A percentile compares a stretch with the other conserved stretches of the same genome.
Conservation (phyloP, 1,140 invertebrate species). For the Subanguina moxae region DNA sequence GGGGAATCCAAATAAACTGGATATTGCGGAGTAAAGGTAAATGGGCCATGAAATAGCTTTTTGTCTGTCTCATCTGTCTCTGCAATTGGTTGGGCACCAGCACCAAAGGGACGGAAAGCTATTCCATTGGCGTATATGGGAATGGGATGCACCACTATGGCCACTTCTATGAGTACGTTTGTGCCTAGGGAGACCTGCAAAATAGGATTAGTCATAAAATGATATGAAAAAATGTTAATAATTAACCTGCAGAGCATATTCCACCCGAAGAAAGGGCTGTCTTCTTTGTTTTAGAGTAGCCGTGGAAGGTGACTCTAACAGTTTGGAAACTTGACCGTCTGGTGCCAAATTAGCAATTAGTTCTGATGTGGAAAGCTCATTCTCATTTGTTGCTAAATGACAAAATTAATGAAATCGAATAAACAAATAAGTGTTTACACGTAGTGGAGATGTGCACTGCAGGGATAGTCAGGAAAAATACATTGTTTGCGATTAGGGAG, state of each 20-base stretch:
- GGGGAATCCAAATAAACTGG: constrained; percentile 14
- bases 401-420: background rate
- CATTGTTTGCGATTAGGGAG: background rate
- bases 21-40: constrained; percentile 30
- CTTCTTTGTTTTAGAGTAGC: constrained; percentile 23
- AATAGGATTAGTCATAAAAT: background rate
- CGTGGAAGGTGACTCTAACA: constrained; percentile 33
- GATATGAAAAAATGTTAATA: background rate
- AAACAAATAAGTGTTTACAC: background rate
- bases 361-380: constrained; percentile 5
- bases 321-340: constrained; percentile 19
- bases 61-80: constrained; percentile 30
- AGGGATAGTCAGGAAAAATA: constrained; percentile 16
- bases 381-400: background rate
- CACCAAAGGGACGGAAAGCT: constrained; percentile 30
- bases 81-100: constrained; percentile 22
- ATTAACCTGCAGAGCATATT: constrained; percentile 33
- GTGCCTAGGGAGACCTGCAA: constrained; percentile 32
- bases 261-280: constrained; percentile 27
- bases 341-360: constrained; percentile 5
- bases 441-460: constrained; percentile 11
- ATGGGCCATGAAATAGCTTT: constrained; percentile 29
- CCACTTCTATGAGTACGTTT: constrained; percentile 29
- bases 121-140: constrained; percentile 38
- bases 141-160: constrained; percentile 37